Conservation (phyloP, 2,113 vertebrate genomes). For the Thryonomys swinderianus region DNA sequence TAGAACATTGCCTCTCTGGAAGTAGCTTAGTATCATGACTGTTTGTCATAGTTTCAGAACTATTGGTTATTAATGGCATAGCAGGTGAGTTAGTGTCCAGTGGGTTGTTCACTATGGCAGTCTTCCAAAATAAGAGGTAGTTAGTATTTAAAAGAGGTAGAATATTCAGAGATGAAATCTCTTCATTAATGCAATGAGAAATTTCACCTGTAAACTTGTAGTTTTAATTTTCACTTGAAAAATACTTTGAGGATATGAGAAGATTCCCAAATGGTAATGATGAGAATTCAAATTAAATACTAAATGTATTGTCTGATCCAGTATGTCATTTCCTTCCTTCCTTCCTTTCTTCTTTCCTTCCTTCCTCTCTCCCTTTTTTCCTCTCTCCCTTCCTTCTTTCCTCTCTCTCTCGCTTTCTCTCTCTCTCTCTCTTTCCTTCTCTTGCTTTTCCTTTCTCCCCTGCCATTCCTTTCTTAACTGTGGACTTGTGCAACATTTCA, state of each 20-base stretch:
- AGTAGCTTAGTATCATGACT: neutral
- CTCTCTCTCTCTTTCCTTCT: too few relatives aligned
- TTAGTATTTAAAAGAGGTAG: neutral
- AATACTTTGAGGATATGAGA: neutral
- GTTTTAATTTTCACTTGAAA: neutral
- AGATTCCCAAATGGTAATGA: neutral
- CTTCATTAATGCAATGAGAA: neutral
- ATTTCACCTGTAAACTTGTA: neutral
- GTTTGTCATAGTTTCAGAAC: neutral
- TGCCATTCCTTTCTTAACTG: neutral
- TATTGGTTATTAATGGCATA: neutral
- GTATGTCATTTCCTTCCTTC: neutral
- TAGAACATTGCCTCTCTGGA: neutral
- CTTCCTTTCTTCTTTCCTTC: rapidly evolving
- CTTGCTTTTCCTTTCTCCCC: neutral
- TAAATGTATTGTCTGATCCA: neutral
- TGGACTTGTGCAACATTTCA: neutral
- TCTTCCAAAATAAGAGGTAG: neutral
- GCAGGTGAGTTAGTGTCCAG: neutral
- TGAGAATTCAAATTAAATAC: neutral
- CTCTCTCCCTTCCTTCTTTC: neutral
- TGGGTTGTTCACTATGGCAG: neutral
- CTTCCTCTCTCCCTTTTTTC: too few relatives aligned
- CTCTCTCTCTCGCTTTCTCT: rapidly evolving
- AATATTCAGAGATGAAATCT: neutral